These are phyloP conservation scores for Cathartes aura DNA, from an alignment of 2,113 vertebrate genomes.

Conservation along the genomic window DNA sequence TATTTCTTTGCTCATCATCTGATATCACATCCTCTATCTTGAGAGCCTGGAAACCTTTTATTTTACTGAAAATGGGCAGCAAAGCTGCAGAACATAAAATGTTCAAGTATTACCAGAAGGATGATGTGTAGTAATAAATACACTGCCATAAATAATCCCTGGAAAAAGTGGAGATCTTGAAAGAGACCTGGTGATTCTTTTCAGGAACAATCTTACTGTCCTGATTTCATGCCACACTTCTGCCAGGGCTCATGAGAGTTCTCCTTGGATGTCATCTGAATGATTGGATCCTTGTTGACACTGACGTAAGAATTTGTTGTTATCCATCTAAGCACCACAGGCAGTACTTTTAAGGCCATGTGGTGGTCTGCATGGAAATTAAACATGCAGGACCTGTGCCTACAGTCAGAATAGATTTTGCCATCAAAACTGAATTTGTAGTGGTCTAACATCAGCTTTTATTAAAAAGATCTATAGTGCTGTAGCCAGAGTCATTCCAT, in stretches of 20 bases:
- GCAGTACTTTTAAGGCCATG: background rate
- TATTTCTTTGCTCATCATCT: slow-evolving; percentile 18
- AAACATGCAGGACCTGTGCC: background rate
- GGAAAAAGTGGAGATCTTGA: background rate
- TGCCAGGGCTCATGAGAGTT: background rate
- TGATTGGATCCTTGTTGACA: background rate
- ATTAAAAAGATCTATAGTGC: slow-evolving; percentile 26
- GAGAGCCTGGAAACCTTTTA: background rate
- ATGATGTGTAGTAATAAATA: background rate
- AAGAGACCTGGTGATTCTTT: background rate
- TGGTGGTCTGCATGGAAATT: background rate
- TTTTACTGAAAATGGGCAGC: slow-evolving; percentile 6
- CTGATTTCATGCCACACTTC: background rate
- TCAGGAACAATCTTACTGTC: background rate
- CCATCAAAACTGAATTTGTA: slow-evolving; percentile 41
- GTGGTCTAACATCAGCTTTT: slow-evolving; percentile 43
- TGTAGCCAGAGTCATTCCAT: background rate
- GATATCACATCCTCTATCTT: background rate
- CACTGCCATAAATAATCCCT: background rate
- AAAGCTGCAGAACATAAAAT: slow-evolving; percentile 20
- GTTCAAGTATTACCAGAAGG: slow-evolving; percentile 6
- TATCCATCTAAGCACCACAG: background rate
- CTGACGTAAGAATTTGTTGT: background rate
- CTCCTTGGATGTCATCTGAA: background rate
- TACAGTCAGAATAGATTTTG: slow-evolving; percentile 47